phyloP scores from a whole-genome alignment of 2,797 vertebrate genomes.

The Hippopotamyrus pictus region DNA sequence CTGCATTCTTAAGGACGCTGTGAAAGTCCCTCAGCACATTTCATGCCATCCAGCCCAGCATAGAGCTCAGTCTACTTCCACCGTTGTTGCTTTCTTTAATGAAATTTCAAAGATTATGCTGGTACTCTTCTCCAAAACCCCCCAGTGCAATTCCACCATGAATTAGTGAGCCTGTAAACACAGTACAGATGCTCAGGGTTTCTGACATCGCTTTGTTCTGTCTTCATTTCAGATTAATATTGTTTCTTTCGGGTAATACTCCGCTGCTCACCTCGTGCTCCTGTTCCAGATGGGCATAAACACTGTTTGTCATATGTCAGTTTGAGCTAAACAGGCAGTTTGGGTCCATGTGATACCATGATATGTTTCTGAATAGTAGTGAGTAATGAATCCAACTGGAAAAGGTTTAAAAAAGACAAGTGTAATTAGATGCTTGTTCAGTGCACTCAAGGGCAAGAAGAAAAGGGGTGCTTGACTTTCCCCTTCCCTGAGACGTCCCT shows the following conservation, averaged over 20 bases:
- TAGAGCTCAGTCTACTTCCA: background rate
- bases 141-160: background rate
- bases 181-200: background rate
- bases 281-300: background rate
- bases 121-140: background rate
- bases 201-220: background rate
- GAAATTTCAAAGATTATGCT: background rate
- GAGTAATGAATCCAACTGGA: slow-evolving; percentile 1
- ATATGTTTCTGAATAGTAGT: background rate
- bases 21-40: background rate
- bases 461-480: background rate
- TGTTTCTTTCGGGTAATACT: background rate
- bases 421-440: background rate
- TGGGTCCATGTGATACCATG: too few relatives aligned
- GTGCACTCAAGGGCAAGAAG: background rate
- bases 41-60: background rate
- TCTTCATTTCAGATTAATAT: background rate
- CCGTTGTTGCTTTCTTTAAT: background rate
- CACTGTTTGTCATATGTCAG: background rate
- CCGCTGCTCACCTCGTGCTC: too few relatives aligned
- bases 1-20: background rate
- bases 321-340: background rate
- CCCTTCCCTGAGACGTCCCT: background rate
- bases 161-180: background rate
- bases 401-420: background rate